Evolutionary conservation across 2,797 vertebrate species (phyloP).

Genomic region (Cyclura pinguis): DNA sequence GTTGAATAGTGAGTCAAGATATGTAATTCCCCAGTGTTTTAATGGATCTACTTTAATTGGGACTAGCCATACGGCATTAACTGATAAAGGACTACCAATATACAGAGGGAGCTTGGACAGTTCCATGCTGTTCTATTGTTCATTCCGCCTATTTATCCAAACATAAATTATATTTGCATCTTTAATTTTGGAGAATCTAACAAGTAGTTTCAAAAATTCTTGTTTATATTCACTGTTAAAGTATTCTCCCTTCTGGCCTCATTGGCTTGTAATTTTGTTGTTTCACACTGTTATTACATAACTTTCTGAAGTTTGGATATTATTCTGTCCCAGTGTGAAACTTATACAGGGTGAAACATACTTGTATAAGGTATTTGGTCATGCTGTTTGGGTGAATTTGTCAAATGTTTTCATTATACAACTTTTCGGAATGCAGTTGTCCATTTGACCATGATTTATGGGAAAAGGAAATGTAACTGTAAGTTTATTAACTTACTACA

Average conservation of each 20-base stretch:
- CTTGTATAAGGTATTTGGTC: conserved; percentile 11
- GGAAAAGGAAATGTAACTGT: neutral
- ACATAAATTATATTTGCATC: neutral
- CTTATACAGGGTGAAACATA: conserved; percentile 50
- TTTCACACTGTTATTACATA: conserved; percentile 29
- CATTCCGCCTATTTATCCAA: neutral
- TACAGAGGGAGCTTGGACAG: neutral
- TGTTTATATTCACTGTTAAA: conserved; percentile 30
- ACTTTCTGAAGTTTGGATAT: conserved; percentile 34
- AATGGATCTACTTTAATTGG: too few species aligned
- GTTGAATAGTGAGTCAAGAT: too few species aligned
- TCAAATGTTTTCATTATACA: neutral
- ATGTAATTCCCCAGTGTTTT: too few species aligned
- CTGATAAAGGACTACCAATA: neutral
- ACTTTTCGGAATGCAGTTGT: neutral
- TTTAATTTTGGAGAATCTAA: neutral
- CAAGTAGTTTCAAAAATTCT: neutral
- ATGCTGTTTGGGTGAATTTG: neutral
- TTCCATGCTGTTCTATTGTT: neutral
- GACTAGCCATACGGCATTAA: too few species aligned
- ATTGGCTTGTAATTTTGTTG: conserved; percentile 25
- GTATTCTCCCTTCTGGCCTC: neutral
- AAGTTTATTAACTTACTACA: neutral
- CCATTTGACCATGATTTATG: neutral
- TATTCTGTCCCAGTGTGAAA: conserved; percentile 43